Conservation (phyloP, 2,888 invertebrate genomes). For the Scaptomyza polygonia region DNA sequence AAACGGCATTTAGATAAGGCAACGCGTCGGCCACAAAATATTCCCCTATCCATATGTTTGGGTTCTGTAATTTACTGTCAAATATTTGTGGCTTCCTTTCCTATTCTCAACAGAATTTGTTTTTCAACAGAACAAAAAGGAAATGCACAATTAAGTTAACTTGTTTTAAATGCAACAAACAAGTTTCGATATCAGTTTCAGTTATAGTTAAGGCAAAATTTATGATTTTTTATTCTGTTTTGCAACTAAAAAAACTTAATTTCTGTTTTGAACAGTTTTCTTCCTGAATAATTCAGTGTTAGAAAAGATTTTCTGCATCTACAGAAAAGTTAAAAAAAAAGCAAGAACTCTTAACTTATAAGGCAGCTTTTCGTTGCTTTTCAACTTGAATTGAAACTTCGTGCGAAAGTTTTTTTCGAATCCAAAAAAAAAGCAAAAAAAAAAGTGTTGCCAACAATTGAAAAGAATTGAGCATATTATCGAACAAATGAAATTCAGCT, state of each 20-base stretch:
- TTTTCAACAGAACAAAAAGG: too few species aligned
- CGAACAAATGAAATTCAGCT: conserved; percentile 4
- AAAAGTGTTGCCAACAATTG: neutral
- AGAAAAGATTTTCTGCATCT: neutral
- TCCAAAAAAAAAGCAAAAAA: neutral
- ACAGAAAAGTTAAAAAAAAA: too few species aligned
- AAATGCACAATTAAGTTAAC: too few species aligned
- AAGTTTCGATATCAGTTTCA: too few species aligned
- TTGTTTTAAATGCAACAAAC: too few species aligned
- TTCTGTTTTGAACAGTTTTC: conserved; percentile 2
- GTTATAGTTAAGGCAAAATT: neutral
- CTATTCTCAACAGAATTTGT: too few species aligned
- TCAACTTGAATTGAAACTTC: neutral
- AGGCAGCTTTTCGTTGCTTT: neutral
- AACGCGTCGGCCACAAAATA: too few species aligned
- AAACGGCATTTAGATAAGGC: conserved; percentile 75
- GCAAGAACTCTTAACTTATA: neutral
- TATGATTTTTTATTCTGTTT: neutral
- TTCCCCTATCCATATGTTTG: too few species aligned
- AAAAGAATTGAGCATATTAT: conserved; percentile 5
- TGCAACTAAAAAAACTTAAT: neutral
- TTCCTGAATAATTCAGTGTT: conserved; percentile 2
- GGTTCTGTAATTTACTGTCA: too few species aligned
- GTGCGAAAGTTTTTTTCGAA: neutral
- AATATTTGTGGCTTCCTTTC: too few species aligned